Evolutionary conservation across 2,797 vertebrate species (phyloP), one percentile per base, ranked within the genome.

Genomic region (Clarias pachynema): DNA sequence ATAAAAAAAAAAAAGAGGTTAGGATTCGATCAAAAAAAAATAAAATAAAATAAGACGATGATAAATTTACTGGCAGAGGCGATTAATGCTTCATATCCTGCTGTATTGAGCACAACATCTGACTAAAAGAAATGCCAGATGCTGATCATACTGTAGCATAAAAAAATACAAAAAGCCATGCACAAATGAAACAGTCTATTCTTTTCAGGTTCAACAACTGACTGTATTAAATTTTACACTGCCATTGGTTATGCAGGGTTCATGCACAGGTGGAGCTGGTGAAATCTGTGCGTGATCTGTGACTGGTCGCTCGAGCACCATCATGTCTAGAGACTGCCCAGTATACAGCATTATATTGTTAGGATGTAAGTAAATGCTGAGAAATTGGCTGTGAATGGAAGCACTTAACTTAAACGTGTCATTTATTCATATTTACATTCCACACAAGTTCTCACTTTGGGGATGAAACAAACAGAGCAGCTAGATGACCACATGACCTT

Each of bases 381-480:
- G 34, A 63, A 40, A 63, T 2, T 79, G 59, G 59, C 59, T 63
- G 44, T 26, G n/a, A 79, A 79, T 26, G 59, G 59, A 79, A 79
- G 37, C 78, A 79, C 60, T 79, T 79, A 44, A 65, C 34, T 18
- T 16, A 40, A 37, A 79, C 62, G 24, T 63, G 37, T 63, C 4
- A 0, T 31, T 22, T 79, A 26, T 40, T 78, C 56, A 44, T 63
- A 79, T 63, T 63, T 63, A 63, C 59, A 79, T n/a, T 44, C 57
- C 31, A 63, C 74, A 34, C 59, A 56, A 53, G 18, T n/a, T 62
- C 59, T 63, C 26, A 44, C 12, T 22, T n/a, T 63, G 26, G 24
- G 18, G 72, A 34, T 60, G 16, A 78, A 31, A 59, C 34, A 2
- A 29, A 44, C 57, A 60, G 31, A 60, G 24, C 31, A 63, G 59